Percentiles rank a stretch among this genome's conserved stretches.
Evolutionary conservation across 2,797 vertebrate genomes (phyloP).

Genomic region (Ataeniobius toweri): DNA sequence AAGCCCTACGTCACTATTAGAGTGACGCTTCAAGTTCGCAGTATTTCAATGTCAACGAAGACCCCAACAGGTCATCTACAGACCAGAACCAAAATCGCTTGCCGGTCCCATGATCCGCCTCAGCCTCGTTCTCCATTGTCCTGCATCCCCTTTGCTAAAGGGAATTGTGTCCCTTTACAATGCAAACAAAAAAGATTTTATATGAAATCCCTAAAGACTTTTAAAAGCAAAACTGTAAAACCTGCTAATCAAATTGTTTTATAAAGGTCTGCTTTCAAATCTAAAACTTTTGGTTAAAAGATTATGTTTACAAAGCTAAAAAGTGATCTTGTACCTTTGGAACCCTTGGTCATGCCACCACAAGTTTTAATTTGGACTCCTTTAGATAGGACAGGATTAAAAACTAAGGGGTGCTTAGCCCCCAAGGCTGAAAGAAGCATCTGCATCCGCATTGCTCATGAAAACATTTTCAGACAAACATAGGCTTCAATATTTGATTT

Average conservation of each 20-base stretch:
- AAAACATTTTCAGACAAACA: neutral
- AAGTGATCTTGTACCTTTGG: too few species aligned
- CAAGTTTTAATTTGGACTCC: neutral
- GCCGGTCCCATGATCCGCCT: too few species aligned
- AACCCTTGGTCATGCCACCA: too few species aligned
- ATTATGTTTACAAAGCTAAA: too few species aligned
- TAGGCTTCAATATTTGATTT: neutral
- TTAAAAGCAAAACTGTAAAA: neutral
- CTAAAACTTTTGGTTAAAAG: neutral
- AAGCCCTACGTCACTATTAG: constrained; percentile 43
- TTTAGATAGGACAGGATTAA: neutral
- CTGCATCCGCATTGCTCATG: neutral
- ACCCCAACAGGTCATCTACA: neutral
- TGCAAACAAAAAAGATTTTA: too few species aligned
- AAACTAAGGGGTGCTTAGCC: neutral
- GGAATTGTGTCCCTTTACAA: too few species aligned
- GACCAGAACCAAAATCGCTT: neutral
- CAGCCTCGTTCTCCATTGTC: too few species aligned
- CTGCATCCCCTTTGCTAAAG: too few species aligned
- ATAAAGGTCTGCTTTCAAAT: neutral
- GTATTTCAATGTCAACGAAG: neutral
- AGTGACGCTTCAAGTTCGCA: constrained; percentile 6
- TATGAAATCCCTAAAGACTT: too few species aligned
- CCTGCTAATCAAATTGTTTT: neutral
- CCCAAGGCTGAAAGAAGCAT: neutral